These are phyloP conservation scores for Pangasius larnaudii DNA, from an alignment of 2,797 vertebrate genomes.

Conservation along the genomic window DNA sequence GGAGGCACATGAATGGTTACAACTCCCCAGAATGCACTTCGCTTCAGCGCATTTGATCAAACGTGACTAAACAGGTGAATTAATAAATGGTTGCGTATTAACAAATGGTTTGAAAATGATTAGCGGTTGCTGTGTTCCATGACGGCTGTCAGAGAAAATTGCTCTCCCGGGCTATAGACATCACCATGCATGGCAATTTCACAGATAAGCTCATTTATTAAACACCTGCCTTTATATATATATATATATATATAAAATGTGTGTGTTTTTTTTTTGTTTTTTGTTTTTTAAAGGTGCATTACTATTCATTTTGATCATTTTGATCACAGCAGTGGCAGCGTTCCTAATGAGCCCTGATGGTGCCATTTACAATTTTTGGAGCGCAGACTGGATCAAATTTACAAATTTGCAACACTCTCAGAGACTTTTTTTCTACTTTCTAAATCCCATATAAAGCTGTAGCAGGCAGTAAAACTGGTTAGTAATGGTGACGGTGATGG, in stretches of 20 bases:
- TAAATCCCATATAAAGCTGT: background rate
- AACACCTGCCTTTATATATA: too few relatives aligned
- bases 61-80: conserved; percentile 26
- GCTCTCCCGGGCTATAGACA: background rate
- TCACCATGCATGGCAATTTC: background rate
- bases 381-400: background rate
- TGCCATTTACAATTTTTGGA: background rate
- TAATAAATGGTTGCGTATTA: conserved; percentile 1
- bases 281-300: background rate
- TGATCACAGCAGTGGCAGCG: background rate
- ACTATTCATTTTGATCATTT: background rate
- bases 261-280: too few relatives aligned
- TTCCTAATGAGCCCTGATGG: background rate
- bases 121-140: conserved; percentile 9
- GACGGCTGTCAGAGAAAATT: conserved; percentile 9
- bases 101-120: conserved; percentile 10
- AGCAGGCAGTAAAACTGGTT: background rate
- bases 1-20: background rate
- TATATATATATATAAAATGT: too few relatives aligned
- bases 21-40: conserved; percentile 14
- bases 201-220: conserved; percentile 1
- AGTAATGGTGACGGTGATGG: background rate
- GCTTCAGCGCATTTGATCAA: background rate
- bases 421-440: background rate
- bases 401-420: background rate